Base-by-base conservation (phyloP, 1,140 invertebrate species). In the Drosophila kohkoa region DNA sequence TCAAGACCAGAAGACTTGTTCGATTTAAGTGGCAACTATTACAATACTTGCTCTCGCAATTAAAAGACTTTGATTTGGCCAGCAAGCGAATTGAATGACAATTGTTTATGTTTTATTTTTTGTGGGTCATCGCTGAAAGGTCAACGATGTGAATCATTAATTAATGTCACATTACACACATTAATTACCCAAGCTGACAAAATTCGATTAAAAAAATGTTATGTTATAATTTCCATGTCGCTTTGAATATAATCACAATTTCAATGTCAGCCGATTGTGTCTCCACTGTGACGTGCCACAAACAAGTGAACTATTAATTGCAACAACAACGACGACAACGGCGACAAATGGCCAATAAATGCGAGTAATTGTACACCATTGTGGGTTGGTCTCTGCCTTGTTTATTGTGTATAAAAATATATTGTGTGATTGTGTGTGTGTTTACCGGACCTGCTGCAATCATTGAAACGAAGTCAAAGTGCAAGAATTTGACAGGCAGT, bases 261-360 rank as follows among this genome's bases (percentile, higher is more conserved):
- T 88, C 85, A 88, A 89, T 88, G 83, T 79, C 83, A 81, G 58
- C 63, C 59, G 49, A 68, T 70, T 63, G 20, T 59, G 57, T 52
- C 32, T 51, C 15, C 35, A 28, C 30, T 54, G 54, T 67, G 79
- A 70, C 75, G 83, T 73, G 73, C 74, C 74, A 54, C 43, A 88
- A 88, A 88, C 85, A 88, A 88, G 85, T 85, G 81, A 85, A 67
- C 71, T 79, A 88, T 88, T 89, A 88, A 88, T 88, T 88, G 85
- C 75, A 76, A 60, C 55, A 67, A 55, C 69, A 80, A 76, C 69
- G 63, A 13, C 43, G 51, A 64, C 60, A 73, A 67, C 38, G 67
- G 75, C 69, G 67, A 65, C 54, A 79, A 82, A 79, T 66, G 82
- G 67, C 13, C 75, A 76, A 52, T 73, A 75, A 82, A 79, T 82